A percentile compares a stretch with the other conserved stretches of the same genome.
These are phyloP conservation scores for Gambusia yucatana DNA, from an alignment of 2,797 vertebrate species.

Conservation along the genomic window DNA sequence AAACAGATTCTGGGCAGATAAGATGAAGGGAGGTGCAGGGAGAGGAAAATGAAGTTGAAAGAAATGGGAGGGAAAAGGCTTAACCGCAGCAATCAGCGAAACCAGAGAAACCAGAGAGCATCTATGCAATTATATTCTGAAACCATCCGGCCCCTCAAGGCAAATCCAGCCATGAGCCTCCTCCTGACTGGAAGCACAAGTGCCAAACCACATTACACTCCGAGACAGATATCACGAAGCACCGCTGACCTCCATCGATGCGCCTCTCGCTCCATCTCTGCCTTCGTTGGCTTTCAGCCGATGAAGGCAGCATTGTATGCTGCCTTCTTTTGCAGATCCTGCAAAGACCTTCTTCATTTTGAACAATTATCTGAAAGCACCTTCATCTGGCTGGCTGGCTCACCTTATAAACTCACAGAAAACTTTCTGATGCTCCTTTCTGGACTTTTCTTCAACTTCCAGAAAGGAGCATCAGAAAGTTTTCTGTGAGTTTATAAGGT, in stretches of 20 bases:
- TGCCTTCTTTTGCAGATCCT: neutral
- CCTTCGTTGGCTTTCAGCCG: slow-evolving; percentile 39
- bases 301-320: slow-evolving; percentile 10
- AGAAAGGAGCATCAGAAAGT: slow-evolving; percentile 15
- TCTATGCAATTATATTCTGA: slow-evolving; percentile 51
- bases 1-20: slow-evolving; percentile 18
- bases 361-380: slow-evolving; percentile 32
- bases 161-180: slow-evolving; percentile 60
- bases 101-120: slow-evolving; percentile 48
- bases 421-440: slow-evolving; percentile 12
- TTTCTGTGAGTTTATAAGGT: neutral
- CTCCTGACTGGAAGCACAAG: slow-evolving; percentile 54
- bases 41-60: slow-evolving; percentile 38
- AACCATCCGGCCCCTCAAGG: slow-evolving; percentile 54
- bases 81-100: slow-evolving; percentile 52
- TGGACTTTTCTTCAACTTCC: slow-evolving; percentile 16
- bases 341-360: slow-evolving; percentile 23
- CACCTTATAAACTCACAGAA: neutral
- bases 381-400: slow-evolving; percentile 22
- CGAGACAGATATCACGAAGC: slow-evolving; percentile 60
- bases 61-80: slow-evolving; percentile 29
- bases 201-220: slow-evolving; percentile 65
- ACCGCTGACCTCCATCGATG: slow-evolving; percentile 51
- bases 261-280: slow-evolving; percentile 25
- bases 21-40: slow-evolving; percentile 18